These are phyloP conservation scores for Gallinago paraguaiae DNA, from an alignment of 2,113 vertebrate species.

Conservation along the genomic window DNA sequence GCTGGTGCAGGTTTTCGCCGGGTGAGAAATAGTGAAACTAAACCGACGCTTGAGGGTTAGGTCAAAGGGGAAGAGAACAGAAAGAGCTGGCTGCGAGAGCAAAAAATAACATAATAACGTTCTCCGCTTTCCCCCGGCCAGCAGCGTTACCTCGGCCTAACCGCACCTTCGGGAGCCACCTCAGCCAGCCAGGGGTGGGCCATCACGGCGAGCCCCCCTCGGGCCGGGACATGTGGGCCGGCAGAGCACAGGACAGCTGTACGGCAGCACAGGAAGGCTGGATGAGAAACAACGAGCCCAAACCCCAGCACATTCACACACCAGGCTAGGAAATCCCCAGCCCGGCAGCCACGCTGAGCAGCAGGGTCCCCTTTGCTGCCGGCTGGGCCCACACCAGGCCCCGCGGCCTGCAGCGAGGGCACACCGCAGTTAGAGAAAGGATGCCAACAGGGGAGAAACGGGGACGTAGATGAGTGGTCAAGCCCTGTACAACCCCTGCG, in stretches of 20 bases:
- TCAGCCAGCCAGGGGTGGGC: background rate
- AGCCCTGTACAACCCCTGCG: background rate
- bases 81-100: background rate
- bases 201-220: background rate
- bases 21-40: background rate
- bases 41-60: background rate
- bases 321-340: background rate
- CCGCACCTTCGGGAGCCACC: background rate
- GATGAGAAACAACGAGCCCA: background rate
- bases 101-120: background rate
- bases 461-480: background rate
- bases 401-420: background rate
- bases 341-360: background rate
- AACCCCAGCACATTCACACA: background rate
- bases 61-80: background rate
- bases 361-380: background rate
- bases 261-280: background rate
- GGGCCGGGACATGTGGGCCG: background rate
- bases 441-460: background rate
- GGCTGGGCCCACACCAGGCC: background rate
- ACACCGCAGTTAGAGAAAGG: background rate
- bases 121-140: background rate
- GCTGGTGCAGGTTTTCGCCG: background rate
- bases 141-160: accelerated
- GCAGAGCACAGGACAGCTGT: background rate